Evolutionary conservation across 2,888 invertebrate genomes (phyloP).

Genomic region (Euzophera pinguis): DNA sequence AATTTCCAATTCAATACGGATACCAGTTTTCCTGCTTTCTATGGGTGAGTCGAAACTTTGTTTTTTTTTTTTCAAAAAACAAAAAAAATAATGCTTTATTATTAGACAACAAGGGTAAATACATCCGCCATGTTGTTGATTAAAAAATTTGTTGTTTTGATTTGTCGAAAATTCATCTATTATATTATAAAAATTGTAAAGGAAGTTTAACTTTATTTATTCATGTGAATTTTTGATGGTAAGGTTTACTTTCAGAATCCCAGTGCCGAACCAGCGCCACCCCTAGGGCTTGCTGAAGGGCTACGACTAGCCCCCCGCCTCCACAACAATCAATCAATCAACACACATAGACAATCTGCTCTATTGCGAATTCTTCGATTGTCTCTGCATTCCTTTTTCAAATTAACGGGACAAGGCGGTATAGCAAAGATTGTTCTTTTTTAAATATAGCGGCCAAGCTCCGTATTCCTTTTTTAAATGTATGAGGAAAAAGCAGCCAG

Average conservation of each 20-base stretch:
- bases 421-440: background rate
- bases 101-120: too few relatives aligned
- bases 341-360: constrained; percentile 1
- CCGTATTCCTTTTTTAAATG: too few relatives aligned
- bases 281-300: constrained; percentile 46
- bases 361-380: background rate
- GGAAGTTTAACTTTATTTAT: too few relatives aligned
- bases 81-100: too few relatives aligned
- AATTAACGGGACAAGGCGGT: background rate
- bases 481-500: background rate
- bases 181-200: too few relatives aligned
- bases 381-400: background rate
- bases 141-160: too few relatives aligned
- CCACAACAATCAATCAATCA: too few relatives aligned
- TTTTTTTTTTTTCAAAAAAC: too few relatives aligned
- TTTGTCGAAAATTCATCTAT: too few relatives aligned
- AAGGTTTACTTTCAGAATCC: constrained; percentile 41
- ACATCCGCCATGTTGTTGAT: too few relatives aligned
- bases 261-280: constrained; percentile 67
- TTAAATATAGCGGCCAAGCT: too few relatives aligned
- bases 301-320: constrained; percentile 33
- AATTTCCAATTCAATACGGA: constrained; percentile 87
- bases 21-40: constrained; percentile 83
- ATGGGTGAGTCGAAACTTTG: constrained; percentile 77
- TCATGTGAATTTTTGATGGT: background rate